Conservation (phyloP, 2,113 vertebrate genomes). For the Zosterops hypoxanthus region DNA sequence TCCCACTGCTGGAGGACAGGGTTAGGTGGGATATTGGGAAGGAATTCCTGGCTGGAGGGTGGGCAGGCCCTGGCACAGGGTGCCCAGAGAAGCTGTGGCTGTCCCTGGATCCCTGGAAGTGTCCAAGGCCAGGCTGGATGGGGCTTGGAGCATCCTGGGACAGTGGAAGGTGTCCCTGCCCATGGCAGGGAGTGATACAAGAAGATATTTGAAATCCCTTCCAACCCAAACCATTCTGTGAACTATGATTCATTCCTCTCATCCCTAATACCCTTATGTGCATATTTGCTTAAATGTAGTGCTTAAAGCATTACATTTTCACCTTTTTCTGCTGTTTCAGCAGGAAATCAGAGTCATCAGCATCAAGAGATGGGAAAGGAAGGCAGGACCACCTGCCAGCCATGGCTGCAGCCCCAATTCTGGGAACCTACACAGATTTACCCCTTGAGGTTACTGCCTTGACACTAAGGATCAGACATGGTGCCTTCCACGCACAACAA, state of each 20-base stretch:
- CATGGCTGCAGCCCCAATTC: fast-evolving
- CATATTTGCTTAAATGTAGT: too few relatives aligned
- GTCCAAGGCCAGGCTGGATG: fast-evolving
- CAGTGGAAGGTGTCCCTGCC: fast-evolving
- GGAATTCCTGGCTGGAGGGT: not conserved
- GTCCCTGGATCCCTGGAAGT: not conserved
- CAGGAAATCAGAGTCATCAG: not conserved
- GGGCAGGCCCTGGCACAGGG: fast-evolving
- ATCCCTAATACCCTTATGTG: fast-evolving
- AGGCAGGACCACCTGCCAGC: not conserved
- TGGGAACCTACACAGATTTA: not conserved
- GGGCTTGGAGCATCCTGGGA: not conserved
- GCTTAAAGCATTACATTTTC: not conserved
- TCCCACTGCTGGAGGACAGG: not conserved
- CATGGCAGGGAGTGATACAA: not conserved
- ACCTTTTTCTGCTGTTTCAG: not conserved
- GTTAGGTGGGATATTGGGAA: fast-evolving
- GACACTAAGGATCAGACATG: not conserved
- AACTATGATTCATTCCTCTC: not conserved
- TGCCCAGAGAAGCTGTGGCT: not conserved
- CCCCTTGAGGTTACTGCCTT: not conserved
- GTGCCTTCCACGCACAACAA: not conserved
- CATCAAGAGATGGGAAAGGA: not conserved
- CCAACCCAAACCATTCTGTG: not conserved
- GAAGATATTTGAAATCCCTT: not conserved